Evolutionary conservation across 2,797 vertebrate species (phyloP).

Genomic region (Picus viridis): DNA sequence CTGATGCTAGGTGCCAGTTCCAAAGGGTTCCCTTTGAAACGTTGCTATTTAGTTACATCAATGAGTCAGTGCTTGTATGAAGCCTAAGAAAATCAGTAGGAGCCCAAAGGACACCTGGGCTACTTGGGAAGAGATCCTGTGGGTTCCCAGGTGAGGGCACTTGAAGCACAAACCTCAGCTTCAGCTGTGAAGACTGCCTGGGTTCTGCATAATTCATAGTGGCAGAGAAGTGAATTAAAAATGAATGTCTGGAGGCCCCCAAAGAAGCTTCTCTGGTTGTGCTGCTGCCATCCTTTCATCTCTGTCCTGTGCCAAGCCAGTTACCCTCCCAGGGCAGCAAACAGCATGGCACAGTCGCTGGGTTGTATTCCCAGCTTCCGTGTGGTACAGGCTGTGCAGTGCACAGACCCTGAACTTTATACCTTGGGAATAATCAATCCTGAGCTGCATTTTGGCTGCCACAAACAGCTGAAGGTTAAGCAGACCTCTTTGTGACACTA

Average conservation of each 20-base stretch:
- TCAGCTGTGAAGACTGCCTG: background rate
- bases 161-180: background rate
- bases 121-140: background rate
- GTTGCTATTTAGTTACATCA: slow-evolving; percentile 8
- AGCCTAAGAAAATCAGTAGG: background rate
- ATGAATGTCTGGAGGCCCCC: background rate
- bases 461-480: background rate
- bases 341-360: background rate
- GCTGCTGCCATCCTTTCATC: background rate
- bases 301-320: background rate
- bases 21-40: background rate
- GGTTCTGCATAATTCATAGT: background rate
- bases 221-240: background rate
- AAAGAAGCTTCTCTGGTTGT: background rate
- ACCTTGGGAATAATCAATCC: background rate
- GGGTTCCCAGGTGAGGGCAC: background rate
- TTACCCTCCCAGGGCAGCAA: background rate
- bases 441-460: background rate
- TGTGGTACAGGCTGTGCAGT: background rate
- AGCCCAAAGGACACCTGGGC: background rate
- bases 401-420: background rate
- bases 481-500: background rate
- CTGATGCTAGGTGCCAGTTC: background rate
- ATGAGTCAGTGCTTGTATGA: background rate
- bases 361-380: background rate